Evolutionary conservation across 2,888 invertebrate species (phyloP).

Genomic region (Drosophila aldrichi): DNA sequence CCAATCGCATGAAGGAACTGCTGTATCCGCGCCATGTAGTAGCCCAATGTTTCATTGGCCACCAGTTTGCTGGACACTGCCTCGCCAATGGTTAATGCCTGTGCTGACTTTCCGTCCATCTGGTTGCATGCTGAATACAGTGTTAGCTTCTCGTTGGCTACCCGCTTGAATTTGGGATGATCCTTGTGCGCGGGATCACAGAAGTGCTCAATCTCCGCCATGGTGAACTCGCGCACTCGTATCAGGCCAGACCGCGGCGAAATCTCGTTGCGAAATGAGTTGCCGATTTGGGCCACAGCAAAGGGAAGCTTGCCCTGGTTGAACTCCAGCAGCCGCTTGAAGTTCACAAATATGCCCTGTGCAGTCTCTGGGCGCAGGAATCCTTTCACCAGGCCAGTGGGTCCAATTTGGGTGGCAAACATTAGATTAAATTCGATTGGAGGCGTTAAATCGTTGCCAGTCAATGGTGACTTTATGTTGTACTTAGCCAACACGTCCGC

Average conservation of each 20-base stretch:
- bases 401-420: slow-evolving; percentile 99
- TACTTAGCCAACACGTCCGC: slow-evolving; percentile 92
- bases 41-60: slow-evolving; percentile 98
- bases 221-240: slow-evolving; percentile 98
- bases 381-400: slow-evolving; percentile 96
- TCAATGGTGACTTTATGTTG: slow-evolving; percentile 97
- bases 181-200: slow-evolving; percentile 95
- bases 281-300: slow-evolving; percentile 99
- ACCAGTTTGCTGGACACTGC: slow-evolving; percentile 94
- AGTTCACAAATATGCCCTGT: slow-evolving; percentile 99
- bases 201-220: slow-evolving; percentile 99
- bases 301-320: slow-evolving; percentile 98
- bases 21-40: slow-evolving; percentile 98
- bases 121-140: slow-evolving; percentile 98
- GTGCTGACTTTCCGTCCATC: slow-evolving; percentile 97
- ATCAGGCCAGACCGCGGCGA: slow-evolving; percentile 98
- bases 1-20: slow-evolving; percentile 95
- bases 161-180: slow-evolving; percentile 94
- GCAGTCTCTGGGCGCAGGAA: slow-evolving; percentile 99
- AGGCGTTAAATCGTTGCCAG: slow-evolving; percentile 97
- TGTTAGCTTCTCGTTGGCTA: slow-evolving; percentile 91
- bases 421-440: slow-evolving; percentile 99
- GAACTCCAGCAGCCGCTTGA: slow-evolving; percentile 98
- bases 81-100: slow-evolving; percentile 91
- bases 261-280: slow-evolving; percentile 99